phyloP scores from a whole-genome alignment of 2,888 invertebrate genomes.

The Thera britannica region DNA sequence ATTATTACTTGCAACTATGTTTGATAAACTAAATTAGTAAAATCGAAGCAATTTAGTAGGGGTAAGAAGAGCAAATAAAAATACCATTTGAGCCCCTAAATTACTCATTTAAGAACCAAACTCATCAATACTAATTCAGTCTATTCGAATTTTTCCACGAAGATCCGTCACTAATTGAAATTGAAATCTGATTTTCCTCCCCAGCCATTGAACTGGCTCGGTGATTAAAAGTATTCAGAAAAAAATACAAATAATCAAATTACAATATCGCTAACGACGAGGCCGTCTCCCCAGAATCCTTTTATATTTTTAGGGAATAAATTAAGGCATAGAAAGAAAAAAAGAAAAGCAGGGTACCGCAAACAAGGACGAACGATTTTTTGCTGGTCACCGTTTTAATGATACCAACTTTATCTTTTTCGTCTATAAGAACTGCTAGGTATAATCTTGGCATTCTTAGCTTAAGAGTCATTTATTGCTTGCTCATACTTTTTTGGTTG shows the following conservation, averaged over 20 bases:
- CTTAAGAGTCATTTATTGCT: too few relatives aligned
- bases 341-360: conserved; percentile 62
- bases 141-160: conserved; percentile 72
- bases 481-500: too few relatives aligned
- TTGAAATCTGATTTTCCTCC: conserved; percentile 83
- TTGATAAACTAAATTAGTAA: conserved; percentile 8
- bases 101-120: conserved; percentile 78
- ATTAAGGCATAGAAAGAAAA: conserved; percentile 75
- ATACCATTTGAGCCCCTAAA: conserved; percentile 66
- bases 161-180: conserved; percentile 83
- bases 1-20: not conserved
- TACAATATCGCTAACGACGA: conserved; percentile 85
- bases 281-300: conserved; percentile 79
- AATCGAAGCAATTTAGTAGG: conserved; percentile 24
- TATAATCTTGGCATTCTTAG: not conserved
- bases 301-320: conserved; percentile 83
- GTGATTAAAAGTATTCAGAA: conserved; percentile 84
- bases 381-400: conserved; percentile 54
- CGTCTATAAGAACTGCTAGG: conserved; percentile 41
- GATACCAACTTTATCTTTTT: conserved; percentile 30
- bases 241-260: conserved; percentile 86
- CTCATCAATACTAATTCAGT: conserved; percentile 82
- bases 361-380: conserved; percentile 74
- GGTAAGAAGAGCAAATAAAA: conserved; percentile 40
- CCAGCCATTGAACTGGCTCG: conserved; percentile 63